Base-by-base conservation (phyloP, 2,888 invertebrate species). In the Crepidodera aurea region DNA sequence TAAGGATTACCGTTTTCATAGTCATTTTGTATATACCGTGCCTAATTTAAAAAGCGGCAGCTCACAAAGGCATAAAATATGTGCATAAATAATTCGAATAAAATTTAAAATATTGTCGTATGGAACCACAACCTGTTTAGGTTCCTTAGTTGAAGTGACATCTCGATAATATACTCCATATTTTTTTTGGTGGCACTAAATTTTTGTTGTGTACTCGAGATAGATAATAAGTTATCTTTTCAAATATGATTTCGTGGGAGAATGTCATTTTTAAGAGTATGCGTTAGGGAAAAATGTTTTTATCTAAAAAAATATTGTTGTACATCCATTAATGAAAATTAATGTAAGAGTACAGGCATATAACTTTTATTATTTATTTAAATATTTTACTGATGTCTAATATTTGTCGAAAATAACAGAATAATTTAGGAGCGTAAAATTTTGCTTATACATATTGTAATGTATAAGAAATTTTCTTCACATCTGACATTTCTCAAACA, bases 61-160 rank as follows among this genome's bases (percentile, higher is more conserved):
- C 70, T 69, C 65, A 76, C 75, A 76, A 75, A 76, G 73, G 67
- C 63, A 63, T 73, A 75, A 75, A 72, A 69, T 76, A 76, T 76
- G 75, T 73, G 74, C 76, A 76, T 76, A 76, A 71, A 74, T 76
- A 75, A 76, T 75, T 71, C 72, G 75, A 72, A 76, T 74, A 75
- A 75, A 75, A 74, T 74, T 70, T 74, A 70, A 76, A 74, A 76
- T 75, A 74, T 75, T 74, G 73, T 75, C 72, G 69, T 68, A 69
- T 67, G 69, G 71, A 70, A 73, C 72, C 74, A 74, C 72, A 74
- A 75, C 75, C 75, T 73, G 76, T 75, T 75, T 70, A 69, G 67
- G 66, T 69, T 60, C 70, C 69, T 73, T 69, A 64, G 71, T 72
- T 68, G 64, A 71, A 70, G 61, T 68, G 75, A 73, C 73, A 69